Base-by-base conservation (phyloP, 2,113 vertebrate genomes). In the Sakesphorus luctuosus region DNA sequence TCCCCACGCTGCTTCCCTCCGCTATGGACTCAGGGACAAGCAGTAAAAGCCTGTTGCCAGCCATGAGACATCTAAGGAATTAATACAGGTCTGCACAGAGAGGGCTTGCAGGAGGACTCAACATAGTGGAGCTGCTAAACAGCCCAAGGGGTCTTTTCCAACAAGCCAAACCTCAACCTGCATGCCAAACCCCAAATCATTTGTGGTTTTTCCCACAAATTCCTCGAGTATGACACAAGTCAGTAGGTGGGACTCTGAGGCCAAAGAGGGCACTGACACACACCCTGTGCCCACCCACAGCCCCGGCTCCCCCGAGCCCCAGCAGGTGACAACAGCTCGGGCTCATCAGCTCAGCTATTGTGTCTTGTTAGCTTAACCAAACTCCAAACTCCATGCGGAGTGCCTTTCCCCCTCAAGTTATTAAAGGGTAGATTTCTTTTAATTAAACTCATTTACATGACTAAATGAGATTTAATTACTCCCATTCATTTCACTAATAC, bases 401-500 rank as follows among this genome's bases (percentile, higher is more conserved):
- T 52, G 46, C 85, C 52, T 97, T 98, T 98, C 79, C 97, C 97
- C 97, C 98, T 97, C 97, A 98, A 98, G 98, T 98, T 98, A 98
- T 98, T 98, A 98, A 97, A 98, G 97, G 86, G 94, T 98, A 98
- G 97, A 97, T 98, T 98, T 98, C 98, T 97, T 97, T 97, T 98
- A 98, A 98, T 98, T 98, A 98, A 98, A 97, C 94, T 98, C 90
- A 98, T 98, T 98, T 98, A 97, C 98, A 98, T 98, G 94, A 97
- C 96, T 98, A 98, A 98, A 98, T 98, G 98, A 97, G 97, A 97
- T 97, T 97, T 98, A 98, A 98, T 98, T 98, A 97, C 97, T 98
- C 97, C 97, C 97, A 98, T 98, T 98, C 96, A 98, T 98, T 98
- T 98, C 97, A 68, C 97, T 98, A 98, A 98, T 98, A 98, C 91